These are phyloP conservation scores for Labeo rohita DNA, from an alignment of 2,113 vertebrate species.

Conservation along the genomic window DNA sequence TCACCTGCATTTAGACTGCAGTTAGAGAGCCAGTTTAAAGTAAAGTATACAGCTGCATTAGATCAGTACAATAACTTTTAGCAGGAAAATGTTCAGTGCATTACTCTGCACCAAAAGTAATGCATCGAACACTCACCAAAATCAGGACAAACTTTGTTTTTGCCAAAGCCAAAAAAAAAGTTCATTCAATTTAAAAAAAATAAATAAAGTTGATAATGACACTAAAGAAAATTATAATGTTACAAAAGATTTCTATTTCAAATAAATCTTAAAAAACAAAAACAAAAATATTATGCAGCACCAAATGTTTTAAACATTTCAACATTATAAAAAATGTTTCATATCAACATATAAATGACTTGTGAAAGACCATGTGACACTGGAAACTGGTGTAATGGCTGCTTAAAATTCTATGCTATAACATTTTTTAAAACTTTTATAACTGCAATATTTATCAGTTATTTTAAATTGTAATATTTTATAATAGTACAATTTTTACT, in stretches of 20 bases:
- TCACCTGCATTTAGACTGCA: conserved; percentile 35
- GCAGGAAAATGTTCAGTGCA: not conserved
- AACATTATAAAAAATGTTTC: no score
- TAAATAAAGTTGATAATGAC: not conserved
- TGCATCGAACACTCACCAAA: not conserved
- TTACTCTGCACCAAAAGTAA: not conserved
- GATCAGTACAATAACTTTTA: not conserved
- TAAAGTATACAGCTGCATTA: conserved; percentile 20
- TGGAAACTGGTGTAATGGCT: not conserved
- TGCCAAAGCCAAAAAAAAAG: not conserved
- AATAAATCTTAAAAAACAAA: not conserved
- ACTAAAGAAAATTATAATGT: not conserved
- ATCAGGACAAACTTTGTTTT: not conserved
- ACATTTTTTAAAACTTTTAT: no score
- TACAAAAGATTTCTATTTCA: not conserved
- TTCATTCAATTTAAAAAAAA: not conserved
- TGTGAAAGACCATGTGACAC: not conserved
- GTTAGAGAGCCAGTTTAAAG: conserved; percentile 9
- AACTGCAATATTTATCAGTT: not conserved
- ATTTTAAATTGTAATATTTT: not conserved
- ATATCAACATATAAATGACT: not conserved
- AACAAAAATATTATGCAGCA: not conserved
- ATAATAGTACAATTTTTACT: no score
- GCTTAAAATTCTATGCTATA: no score
- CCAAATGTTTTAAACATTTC: not conserved